Evolutionary conservation across 2,888 invertebrate genomes (phyloP).

Genomic region (Drosophila testacea): DNA sequence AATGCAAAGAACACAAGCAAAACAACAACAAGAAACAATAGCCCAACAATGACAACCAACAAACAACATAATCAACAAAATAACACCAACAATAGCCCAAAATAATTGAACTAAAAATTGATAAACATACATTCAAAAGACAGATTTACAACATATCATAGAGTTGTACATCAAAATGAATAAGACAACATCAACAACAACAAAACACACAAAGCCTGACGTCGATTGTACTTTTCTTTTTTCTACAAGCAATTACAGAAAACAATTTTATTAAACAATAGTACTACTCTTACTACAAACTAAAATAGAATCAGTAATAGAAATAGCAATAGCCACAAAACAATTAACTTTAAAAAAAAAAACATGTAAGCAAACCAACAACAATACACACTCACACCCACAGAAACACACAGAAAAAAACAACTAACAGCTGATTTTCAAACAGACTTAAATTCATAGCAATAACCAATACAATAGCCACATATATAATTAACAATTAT

Average conservation of each 20-base stretch:
- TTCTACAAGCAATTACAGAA: slow-evolving; percentile 64
- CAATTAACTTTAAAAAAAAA: slow-evolving; percentile 63
- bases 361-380: slow-evolving; percentile 9
- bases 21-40: slow-evolving; percentile 68
- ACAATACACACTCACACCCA: slow-evolving; percentile 22
- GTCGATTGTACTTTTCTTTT: slow-evolving; percentile 85
- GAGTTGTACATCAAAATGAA: slow-evolving; percentile 39
- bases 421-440: slow-evolving; percentile 49
- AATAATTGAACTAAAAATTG: slow-evolving; percentile 81
- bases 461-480: slow-evolving; percentile 77
- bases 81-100: slow-evolving; percentile 74
- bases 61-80: slow-evolving; percentile 37
- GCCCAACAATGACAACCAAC: slow-evolving; percentile 58
- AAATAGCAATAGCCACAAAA: slow-evolving; percentile 73
- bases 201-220: slow-evolving; percentile 86
- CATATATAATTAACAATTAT: slow-evolving; percentile 67
- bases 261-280: slow-evolving; percentile 75
- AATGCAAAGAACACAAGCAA: slow-evolving; percentile 60
- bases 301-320: slow-evolving; percentile 76
- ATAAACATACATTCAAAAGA: slow-evolving; percentile 27
- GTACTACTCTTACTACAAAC: slow-evolving; percentile 68
- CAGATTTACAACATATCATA: slow-evolving; percentile 14
- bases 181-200: slow-evolving; percentile 37
- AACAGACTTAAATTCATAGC: slow-evolving; percentile 69
- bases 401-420: slow-evolving; percentile 25